Base-by-base conservation (phyloP, 35 echinoderm and acorn worm genomes). In the Lytechinus variegatus region DNA sequence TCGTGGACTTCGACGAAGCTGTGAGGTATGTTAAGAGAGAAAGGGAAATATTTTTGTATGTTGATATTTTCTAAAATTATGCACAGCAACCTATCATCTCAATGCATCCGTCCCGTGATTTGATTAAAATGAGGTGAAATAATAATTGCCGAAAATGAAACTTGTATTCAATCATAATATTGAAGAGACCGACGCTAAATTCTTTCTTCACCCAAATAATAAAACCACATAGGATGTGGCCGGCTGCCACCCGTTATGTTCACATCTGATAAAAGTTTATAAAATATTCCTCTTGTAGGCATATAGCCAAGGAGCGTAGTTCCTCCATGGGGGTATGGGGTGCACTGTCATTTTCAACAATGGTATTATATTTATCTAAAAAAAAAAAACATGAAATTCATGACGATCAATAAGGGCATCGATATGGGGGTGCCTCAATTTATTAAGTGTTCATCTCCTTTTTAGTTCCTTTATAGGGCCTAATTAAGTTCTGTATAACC, bases 1-100 rank as follows among this genome's bases (percentile, higher is more conserved):
- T 89, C 10, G 11, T 86, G 27, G 28, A 95, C 52, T 61, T 95
- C 86, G 9, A 51, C 27, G 33, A 96, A 96, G 6, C 87, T 96
- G 54, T 94, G 56, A 44, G 33, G 2, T 44, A 44, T 44, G n/a
- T 52, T 19, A 19, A 53, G 86, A 87, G 24, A 56, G n/a, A 28
- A 8, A 91, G 6, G 10, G n/a, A n/a, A 5, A 7, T 5, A 79
- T 79, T 60, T 60, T 60, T 12, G 57, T 60, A 12, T 60, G 10
- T 16, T 3, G 4, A 60, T 14, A 55, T 54, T 24, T 87, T 79
- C 53, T 55, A 54, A 86, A 19, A 19, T 4, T 21, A 71, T 6
- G 21, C 12, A 71, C 5, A 21, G 24, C 24, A 19, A 71, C 24
- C 61, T 71, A 71, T 19, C 21, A 71, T 71, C 61, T 19, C 14